Conservation (phyloP, 2,113 vertebrate species). For the Rhizomys pruinosus region DNA sequence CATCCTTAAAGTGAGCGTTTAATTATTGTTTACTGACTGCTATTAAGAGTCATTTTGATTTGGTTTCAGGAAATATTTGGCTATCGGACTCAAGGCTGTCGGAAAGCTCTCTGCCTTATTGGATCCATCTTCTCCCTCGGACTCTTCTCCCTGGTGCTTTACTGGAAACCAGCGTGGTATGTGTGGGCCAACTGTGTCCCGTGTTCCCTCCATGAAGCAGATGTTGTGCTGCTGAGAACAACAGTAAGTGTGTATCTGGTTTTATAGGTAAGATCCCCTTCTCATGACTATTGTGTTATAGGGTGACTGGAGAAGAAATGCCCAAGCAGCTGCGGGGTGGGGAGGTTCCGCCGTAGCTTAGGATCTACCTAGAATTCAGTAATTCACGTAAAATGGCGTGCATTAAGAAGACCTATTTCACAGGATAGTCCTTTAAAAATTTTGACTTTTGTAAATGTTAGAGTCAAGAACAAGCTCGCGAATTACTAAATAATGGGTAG, state of each 20-base stretch:
- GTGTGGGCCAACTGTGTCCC: conserved; percentile 85
- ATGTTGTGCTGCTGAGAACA: conserved; percentile 85
- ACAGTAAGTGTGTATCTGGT: conserved; percentile 83
- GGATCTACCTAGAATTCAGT: neutral
- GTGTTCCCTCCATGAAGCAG: conserved; percentile 86
- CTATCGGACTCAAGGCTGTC: conserved; percentile 82
- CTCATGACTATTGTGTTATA: neutral
- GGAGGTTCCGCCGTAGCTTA: neutral
- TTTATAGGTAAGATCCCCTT: neutral
- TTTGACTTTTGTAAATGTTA: neutral
- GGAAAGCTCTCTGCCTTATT: conserved; percentile 82
- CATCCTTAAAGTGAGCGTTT: neutral
- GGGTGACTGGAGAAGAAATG: neutral
- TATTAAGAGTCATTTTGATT: conserved; percentile 43
- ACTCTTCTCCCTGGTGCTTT: conserved; percentile 85
- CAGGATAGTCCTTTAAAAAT: neutral
- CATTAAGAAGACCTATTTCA: neutral
- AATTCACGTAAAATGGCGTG: neutral
- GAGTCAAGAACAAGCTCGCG: neutral
- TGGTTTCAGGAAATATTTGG: conserved; percentile 87
- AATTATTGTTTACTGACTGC: neutral
- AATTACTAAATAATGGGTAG: neutral
- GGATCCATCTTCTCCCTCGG: conserved; percentile 87
- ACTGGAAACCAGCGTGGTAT: conserved; percentile 88
- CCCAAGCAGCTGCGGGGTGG: neutral